Base-by-base conservation (phyloP, 2,888 invertebrate species). In the Loripinus fragilis region DNA sequence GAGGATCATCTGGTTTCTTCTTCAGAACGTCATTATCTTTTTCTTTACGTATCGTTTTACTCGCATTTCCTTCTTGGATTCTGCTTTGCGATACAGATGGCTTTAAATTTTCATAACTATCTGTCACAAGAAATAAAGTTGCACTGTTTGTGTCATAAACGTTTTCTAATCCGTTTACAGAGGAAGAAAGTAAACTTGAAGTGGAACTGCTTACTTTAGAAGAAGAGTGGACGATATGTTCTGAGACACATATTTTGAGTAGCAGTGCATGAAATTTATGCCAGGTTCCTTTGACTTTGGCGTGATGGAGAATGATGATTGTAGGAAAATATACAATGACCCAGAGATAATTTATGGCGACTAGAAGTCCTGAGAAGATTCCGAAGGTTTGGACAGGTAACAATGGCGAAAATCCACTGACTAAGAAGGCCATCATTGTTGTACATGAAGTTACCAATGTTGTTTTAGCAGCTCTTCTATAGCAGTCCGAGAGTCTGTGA, bases 371-470 rank as follows among this genome's bases (percentile, higher is more conserved):
- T 7, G 92, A 82, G 81, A 92, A 92, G 33, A 92, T 75, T 8
- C 91, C 92, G 73, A 92, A 92, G 0, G 91, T 87, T 64, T 74
- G 77, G 17, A 92, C 86, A 0, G 88, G 90, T 12, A 91, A 81
- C 45, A 92, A 78, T 0, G 92, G 92, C 7, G 91, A 91, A 3
- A 90, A 74, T 5, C 88, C 90, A 76, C 90, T 91, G 68, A 90
- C 88, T 68, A 90, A 68, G 77, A 93, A 92, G 2, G 93, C 93
- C 25, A 86, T 79, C 74, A 88, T 89, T 2, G 93, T 93, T 8
- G 93, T 92, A 12, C 90, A 72, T 20, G 93, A 92, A 12, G 92
- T 92, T 35, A 90, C 88, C 64, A 92, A 85, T 78, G 92, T 93
- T 30, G 92, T 90, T 74, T 88, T 85, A 8, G 91, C 83, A 2